Conservation (phyloP, 2,113 vertebrate species). For the Saccopteryx leptura region DNA sequence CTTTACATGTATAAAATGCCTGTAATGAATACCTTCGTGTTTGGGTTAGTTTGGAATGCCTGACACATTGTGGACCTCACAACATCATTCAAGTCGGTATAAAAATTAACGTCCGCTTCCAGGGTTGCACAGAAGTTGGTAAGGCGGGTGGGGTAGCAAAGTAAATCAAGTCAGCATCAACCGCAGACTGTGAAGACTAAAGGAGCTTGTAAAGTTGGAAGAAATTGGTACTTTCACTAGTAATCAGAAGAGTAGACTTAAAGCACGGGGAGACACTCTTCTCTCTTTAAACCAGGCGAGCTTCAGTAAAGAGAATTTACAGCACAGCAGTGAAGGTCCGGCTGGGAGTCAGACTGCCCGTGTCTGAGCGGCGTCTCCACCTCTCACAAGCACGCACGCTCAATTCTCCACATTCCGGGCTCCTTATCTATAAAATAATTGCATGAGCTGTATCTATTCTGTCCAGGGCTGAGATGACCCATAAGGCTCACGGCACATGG, state of each 20-base stretch:
- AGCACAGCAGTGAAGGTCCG: not conserved
- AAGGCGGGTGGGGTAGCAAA: fast-evolving
- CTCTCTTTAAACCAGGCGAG: not conserved
- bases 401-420: not conserved
- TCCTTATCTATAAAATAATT: not conserved
- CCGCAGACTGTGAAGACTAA: not conserved
- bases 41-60: not conserved
- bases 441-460: fast-evolving
- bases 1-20: not conserved
- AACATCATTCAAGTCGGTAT: not conserved
- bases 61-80: not conserved
- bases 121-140: not conserved
- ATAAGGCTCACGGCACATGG: not conserved
- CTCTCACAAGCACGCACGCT: not conserved
- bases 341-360: not conserved
- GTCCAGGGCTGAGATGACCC: fast-evolving
- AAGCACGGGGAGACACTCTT: not conserved
- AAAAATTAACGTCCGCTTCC: not conserved
- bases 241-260: not conserved
- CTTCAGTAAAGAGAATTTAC: not conserved
- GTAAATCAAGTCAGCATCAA: no score
- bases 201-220: not conserved
- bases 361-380: not conserved
- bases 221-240: not conserved
- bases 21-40: not conserved